Base-by-base conservation (phyloP, 1,140 invertebrate species). In the Drosophila littoralis region DNA sequence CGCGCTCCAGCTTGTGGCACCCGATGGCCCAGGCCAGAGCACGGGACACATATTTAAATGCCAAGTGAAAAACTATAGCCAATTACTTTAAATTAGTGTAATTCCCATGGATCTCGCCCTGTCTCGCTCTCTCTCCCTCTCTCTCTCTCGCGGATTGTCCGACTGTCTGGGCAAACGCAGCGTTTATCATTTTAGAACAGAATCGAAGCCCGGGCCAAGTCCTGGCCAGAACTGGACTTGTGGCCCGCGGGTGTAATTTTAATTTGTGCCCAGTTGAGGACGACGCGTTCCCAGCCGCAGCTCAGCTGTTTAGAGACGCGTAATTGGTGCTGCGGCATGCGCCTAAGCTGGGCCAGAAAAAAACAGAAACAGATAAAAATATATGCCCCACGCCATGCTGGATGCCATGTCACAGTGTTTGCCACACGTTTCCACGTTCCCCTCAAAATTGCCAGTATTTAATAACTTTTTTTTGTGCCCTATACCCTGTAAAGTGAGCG, bases 21-120 rank as follows among this genome's bases (percentile, higher is more conserved):
- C 60, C 38, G 35, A 58, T 48, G 38, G n/a, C n/a, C 46, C 50
- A 5, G 59, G n/a, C 8, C 55, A 10, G 48, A n/a, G 54, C 17
- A 22, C 60, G 48, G 54, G 75, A 66, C 77, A 79, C 78, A 84
- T 74, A 90, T 90, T 90, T 90, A 90, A 91, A 89, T 88, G 84
- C 80, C 81, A 90, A 89, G 85, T 89, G 81, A 86, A 91, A 91
- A 84, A 84, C 85, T 77, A 84, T 89, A 90, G 82, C 81, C 90
- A 91, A 91, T 91, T 91, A 91, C 82, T 90, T 88, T 86, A 91
- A 91, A 91, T 91, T 91, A 91, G 90, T 91, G 90, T 91, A 91
- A 91, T 91, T 91, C 90, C 85, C 84, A 88, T 89, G 84, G 71
- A 76, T 65, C 75, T 79, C 43, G 17, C 55, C 42, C 46, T 48